phyloP scores from a whole-genome alignment of 2,113 vertebrate species.

The Hepsetus odoe region DNA sequence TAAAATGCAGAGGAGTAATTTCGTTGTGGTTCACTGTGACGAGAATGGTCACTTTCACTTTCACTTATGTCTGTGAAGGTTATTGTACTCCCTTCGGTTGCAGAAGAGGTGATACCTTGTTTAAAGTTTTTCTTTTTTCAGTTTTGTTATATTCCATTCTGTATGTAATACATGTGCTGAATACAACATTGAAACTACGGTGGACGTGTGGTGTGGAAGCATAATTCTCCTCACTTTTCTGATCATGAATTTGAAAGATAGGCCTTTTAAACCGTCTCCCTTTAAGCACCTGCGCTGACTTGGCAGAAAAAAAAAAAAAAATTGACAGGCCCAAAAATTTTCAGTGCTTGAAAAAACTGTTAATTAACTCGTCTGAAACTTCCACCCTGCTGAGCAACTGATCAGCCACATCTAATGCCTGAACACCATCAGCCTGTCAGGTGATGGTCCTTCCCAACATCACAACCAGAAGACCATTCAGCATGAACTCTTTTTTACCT shows the following conservation, averaged over 20 bases:
- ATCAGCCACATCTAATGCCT: slow-evolving; percentile 15
- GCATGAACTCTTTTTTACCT: not conserved
- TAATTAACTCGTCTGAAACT: slow-evolving; percentile 15
- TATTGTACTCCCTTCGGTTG: not conserved
- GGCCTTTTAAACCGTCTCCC: slow-evolving; percentile 22
- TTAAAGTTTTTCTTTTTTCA: not conserved
- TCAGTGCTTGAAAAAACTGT: slow-evolving; percentile 8
- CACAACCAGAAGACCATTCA: not conserved
- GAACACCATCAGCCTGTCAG: not conserved
- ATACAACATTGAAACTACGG: not conserved
- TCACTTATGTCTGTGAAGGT: not conserved
- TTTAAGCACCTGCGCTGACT: slow-evolving; percentile 27
- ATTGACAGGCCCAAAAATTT: slow-evolving; percentile 35
- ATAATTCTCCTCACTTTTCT: not conserved
- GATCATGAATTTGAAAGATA: slow-evolving; percentile 10
- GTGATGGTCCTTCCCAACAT: not conserved
- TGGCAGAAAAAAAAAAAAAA: slow-evolving; percentile 27
- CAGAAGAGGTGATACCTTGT: not conserved
- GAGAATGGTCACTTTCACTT: too few species aligned
- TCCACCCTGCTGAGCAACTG: slow-evolving; percentile 27
- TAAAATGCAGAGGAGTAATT: too few species aligned
- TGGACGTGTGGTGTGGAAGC: not conserved
- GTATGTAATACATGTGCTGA: not conserved
- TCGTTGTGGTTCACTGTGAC: too few species aligned
- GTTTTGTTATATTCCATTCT: not conserved